phyloP scores from a whole-genome alignment of 2,888 invertebrate genomes.

The Gastracanthus pulcherrimus region DNA sequence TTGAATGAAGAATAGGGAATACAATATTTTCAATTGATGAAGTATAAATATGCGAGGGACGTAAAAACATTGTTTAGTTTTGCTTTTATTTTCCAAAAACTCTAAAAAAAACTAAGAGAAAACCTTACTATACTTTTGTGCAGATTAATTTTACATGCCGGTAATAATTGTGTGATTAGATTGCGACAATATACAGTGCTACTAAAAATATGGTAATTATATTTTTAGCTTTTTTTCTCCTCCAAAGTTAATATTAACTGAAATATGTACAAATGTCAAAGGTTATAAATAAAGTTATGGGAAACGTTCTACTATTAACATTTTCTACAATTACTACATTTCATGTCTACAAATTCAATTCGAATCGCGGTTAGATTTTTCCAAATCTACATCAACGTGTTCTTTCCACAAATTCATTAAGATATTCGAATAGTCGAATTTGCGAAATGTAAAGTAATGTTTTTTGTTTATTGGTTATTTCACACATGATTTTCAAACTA shows the following conservation, averaged over 20 bases:
- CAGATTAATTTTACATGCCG: conserved; percentile 57
- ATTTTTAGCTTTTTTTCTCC: conserved; percentile 18
- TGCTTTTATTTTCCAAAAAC: not conserved
- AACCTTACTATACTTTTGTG: conserved; percentile 37
- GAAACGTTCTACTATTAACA: conserved; percentile 2
- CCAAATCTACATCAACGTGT: not conserved
- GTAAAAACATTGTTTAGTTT: not conserved
- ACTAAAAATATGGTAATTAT: conserved; percentile 59
- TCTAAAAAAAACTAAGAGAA: not conserved
- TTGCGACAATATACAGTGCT: conserved; percentile 58
- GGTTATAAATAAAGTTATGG: conserved; percentile 1
- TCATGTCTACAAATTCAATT: not conserved
- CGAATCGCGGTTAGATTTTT: not conserved
- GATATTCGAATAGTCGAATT: not conserved
- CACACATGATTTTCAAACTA: conserved; percentile 16
- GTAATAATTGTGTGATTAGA: conserved; percentile 49
- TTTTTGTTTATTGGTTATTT: not conserved
- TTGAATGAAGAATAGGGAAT: too few species aligned
- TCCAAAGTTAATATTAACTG: conserved; percentile 5
- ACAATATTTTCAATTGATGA: not conserved
- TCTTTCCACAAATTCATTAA: not conserved
- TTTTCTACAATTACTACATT: conserved; percentile 13
- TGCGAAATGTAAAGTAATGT: not conserved
- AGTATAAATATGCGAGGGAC: not conserved
- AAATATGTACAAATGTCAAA: conserved; percentile 17